A percentile compares a stretch with the other conserved stretches of the same genome.
phyloP scores from a whole-genome alignment of 2,888 invertebrate genomes.

The Dynastes tityus region DNA sequence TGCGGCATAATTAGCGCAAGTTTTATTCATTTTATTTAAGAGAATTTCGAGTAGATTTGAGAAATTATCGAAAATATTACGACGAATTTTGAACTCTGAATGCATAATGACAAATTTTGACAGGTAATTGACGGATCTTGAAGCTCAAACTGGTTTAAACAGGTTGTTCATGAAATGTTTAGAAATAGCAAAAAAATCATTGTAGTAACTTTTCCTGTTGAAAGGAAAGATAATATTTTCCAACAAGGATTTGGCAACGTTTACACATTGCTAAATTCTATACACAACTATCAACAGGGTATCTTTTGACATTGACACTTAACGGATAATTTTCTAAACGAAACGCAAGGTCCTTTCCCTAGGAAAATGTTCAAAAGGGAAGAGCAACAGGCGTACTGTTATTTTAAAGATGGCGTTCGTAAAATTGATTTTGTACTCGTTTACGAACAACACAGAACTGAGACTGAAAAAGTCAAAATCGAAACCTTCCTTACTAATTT shows the following conservation, averaged over 20 bases:
- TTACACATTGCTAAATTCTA: too few relatives aligned
- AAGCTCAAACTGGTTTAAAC: too few relatives aligned
- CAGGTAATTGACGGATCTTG: background rate
- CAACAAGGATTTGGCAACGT: too few relatives aligned
- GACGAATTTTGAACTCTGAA: slow-evolving; percentile 5
- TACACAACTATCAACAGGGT: too few relatives aligned
- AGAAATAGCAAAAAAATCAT: too few relatives aligned
- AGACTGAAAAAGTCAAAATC: slow-evolving; percentile 53
- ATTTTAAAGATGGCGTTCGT: slow-evolving; percentile 57
- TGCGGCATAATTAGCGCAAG: slow-evolving; percentile 29
- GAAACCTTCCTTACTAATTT: slow-evolving; percentile 61
- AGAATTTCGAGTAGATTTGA: slow-evolving; percentile 15
- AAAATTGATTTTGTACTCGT: slow-evolving; percentile 63
- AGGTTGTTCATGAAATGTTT: too few relatives aligned
- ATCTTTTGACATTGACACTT: too few relatives aligned
- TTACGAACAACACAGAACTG: slow-evolving; percentile 54
- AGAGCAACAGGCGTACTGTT: background rate
- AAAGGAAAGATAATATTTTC: too few relatives aligned
- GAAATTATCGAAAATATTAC: background rate
- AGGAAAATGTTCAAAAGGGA: too few relatives aligned
- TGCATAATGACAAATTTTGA: slow-evolving; percentile 15
- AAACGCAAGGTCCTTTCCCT: too few relatives aligned
- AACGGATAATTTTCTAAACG: too few relatives aligned
- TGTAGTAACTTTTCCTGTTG: too few relatives aligned
- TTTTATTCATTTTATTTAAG: slow-evolving; percentile 30